Percentiles rank a stretch among this genome's conserved stretches.
Evolutionary conservation across 2,113 vertebrate genomes (phyloP).

Genomic region (Oceanites oceanicus): DNA sequence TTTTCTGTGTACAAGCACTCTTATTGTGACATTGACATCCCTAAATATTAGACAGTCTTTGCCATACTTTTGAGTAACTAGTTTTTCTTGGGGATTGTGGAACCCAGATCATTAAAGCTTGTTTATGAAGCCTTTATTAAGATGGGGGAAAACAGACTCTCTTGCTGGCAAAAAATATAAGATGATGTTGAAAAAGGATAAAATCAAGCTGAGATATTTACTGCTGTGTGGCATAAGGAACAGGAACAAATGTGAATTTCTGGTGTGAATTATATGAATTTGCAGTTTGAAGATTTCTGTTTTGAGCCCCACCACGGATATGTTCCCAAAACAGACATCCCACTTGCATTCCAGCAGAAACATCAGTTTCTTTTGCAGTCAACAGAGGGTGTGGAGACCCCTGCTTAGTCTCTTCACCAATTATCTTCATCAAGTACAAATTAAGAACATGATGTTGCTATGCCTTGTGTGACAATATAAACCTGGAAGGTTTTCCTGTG

Average conservation of each 20-base stretch:
- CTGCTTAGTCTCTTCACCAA: background rate
- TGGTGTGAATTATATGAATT: conserved; percentile 8
- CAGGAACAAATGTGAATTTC: background rate
- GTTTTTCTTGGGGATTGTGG: background rate
- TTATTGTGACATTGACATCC: background rate
- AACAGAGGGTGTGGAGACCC: background rate
- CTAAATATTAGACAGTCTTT: background rate
- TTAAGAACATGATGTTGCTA: background rate
- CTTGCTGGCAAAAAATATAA: background rate
- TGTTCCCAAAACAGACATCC: background rate
- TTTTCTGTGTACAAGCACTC: background rate
- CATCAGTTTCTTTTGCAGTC: background rate
- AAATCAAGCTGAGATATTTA: background rate
- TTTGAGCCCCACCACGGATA: background rate
- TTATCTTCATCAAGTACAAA: background rate
- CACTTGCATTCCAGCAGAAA: background rate
- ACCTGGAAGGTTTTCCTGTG: background rate
- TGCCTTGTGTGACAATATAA: background rate
- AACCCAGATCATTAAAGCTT: background rate
- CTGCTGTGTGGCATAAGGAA: background rate
- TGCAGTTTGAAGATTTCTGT: background rate
- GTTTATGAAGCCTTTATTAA: background rate
- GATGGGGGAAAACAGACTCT: background rate
- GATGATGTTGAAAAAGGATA: background rate
- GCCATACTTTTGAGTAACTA: background rate